These are phyloP conservation scores for Copidosoma floridanum DNA, from an alignment of 1,140 invertebrate genomes.

Conservation along the genomic window DNA sequence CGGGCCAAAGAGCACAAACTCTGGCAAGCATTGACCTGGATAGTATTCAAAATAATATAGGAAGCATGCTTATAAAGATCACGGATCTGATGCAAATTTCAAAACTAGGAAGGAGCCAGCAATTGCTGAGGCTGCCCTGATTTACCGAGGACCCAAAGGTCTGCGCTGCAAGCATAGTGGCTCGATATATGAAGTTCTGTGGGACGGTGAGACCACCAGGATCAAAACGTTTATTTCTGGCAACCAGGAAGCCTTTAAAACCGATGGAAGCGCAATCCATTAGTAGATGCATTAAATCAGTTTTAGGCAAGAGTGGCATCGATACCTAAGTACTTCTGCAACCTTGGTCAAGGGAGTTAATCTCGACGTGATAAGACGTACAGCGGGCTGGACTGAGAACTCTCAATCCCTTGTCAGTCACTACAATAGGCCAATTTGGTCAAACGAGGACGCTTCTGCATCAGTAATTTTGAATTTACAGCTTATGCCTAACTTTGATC, in stretches of 20 bases:
- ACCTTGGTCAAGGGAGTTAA: slow-evolving; percentile 18
- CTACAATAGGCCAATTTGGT: neutral
- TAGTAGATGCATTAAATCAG: slow-evolving; percentile 27
- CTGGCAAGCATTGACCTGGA: neutral
- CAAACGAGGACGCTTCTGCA: too few relatives aligned
- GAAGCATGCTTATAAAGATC: neutral
- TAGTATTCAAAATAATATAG: neutral
- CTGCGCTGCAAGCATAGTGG: too few relatives aligned
- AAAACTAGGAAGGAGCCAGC: neutral
- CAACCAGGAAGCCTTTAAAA: too few relatives aligned
- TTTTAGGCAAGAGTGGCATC: slow-evolving; percentile 18
- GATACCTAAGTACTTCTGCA: slow-evolving; percentile 23
- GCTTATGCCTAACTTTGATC: neutral
- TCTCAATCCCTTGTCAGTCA: slow-evolving; percentile 11
- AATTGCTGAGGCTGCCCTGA: neutral
- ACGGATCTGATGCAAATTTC: too few relatives aligned
- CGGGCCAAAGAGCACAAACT: neutral
- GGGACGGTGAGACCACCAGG: too few relatives aligned
- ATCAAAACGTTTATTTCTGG: too few relatives aligned
- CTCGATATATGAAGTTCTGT: too few relatives aligned
- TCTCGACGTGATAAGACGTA: slow-evolving; percentile 23
- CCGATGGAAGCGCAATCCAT: slow-evolving; percentile 21
- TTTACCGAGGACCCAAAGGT: neutral
- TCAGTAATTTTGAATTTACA: neutral
- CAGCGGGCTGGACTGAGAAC: slow-evolving; percentile 29